A percentile compares a stretch with the other conserved stretches of the same genome.
Conservation (phyloP, 1,140 invertebrate species). For the Pentalonia nigronervosa region DNA sequence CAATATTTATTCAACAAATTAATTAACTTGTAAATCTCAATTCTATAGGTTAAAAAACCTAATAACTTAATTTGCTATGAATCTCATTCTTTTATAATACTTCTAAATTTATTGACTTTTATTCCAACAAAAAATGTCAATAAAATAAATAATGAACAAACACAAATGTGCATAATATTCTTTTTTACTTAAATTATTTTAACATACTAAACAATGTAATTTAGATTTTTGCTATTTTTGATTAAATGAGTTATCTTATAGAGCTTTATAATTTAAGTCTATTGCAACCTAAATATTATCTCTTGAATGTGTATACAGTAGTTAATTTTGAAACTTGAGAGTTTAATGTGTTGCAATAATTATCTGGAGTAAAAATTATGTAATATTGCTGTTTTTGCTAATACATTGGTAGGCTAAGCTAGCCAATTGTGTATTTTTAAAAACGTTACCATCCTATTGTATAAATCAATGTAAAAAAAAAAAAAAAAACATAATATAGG, state of each 20-base stretch:
- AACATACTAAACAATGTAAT: not conserved
- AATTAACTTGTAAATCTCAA: not conserved
- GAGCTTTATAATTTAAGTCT: not conserved
- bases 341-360: not conserved
- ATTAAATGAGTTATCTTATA: not conserved
- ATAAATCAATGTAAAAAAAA: constrained; percentile 12
- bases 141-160: not conserved
- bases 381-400: not conserved
- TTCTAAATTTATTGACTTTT: not conserved
- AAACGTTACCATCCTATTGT: constrained; percentile 17
- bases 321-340: not conserved
- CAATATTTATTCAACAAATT: constrained; percentile 4
- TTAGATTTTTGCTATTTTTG: not conserved
- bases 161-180: not conserved
- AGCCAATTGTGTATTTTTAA: not conserved
- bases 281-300: not conserved
- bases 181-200: constrained; percentile 15
- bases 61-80: not conserved
- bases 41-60: not conserved
- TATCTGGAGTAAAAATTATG: not conserved
- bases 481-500: not conserved
- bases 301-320: not conserved
- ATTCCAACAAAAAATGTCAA: not conserved
- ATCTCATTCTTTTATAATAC: not conserved
- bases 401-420: not conserved